Evolutionary conservation across 2,113 vertebrate genomes (phyloP).

Genomic region (Microcebus jonahi): DNA sequence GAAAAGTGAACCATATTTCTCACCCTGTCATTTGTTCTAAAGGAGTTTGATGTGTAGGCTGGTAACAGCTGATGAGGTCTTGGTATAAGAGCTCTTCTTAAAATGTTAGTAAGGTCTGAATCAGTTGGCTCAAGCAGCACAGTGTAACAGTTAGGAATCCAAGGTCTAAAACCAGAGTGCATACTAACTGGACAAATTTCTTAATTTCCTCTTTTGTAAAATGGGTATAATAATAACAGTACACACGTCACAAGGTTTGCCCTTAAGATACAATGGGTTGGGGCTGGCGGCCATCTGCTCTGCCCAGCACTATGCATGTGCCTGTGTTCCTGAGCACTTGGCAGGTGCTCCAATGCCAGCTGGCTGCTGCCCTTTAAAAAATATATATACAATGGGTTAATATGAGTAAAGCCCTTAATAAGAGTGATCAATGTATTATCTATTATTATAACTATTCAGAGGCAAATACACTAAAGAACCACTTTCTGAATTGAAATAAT

Average conservation of each 20-base stretch:
- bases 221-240: not conserved
- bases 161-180: not conserved
- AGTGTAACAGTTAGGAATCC: not conserved
- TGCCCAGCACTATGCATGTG: too few relatives aligned
- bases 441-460: slow-evolving; percentile 29
- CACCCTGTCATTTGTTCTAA: not conserved
- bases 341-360: too few relatives aligned
- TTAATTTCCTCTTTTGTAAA: slow-evolving; percentile 38
- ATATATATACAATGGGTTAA: not conserved
- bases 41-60: not conserved
- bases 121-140: not conserved
- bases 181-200: not conserved
- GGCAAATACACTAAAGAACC: not conserved
- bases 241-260: not conserved
- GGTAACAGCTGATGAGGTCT: not conserved
- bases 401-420: not conserved
- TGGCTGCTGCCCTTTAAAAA: too few relatives aligned
- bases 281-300: too few relatives aligned
- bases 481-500: not conserved
- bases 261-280: slow-evolving; percentile 2
- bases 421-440: not conserved
- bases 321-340: too few relatives aligned
- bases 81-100: not conserved
- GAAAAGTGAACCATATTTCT: not conserved
- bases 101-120: slow-evolving; percentile 13